phyloP scores from a whole-genome alignment of 1,140 invertebrate genomes.

The Eumaeus atala region DNA sequence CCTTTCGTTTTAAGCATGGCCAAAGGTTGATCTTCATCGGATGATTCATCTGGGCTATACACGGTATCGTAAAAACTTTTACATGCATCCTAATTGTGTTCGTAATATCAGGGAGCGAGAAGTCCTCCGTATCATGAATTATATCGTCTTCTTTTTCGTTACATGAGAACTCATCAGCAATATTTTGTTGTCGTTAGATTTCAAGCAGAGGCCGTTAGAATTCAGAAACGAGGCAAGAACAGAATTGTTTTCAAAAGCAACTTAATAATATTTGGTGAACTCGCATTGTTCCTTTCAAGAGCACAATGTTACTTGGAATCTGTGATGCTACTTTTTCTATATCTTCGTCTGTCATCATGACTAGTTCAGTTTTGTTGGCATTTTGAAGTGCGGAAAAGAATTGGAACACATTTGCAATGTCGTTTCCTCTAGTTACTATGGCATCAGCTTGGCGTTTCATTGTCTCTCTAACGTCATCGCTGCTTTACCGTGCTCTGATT shows the following conservation, averaged over 20 bases:
- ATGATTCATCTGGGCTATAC: slow-evolving; percentile 9
- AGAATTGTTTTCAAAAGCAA: slow-evolving; percentile 18
- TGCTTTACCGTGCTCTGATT: background rate
- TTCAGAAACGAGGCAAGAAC: slow-evolving; percentile 20
- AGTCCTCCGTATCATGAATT: slow-evolving; percentile 15
- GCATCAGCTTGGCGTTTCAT: slow-evolving; percentile 20
- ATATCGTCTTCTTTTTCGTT: slow-evolving; percentile 12
- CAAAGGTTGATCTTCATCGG: slow-evolving; percentile 14
- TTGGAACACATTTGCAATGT: slow-evolving; percentile 20
- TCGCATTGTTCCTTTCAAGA: too few species aligned
- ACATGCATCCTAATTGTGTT: slow-evolving; percentile 16
- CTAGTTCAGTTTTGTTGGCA: slow-evolving; percentile 15
- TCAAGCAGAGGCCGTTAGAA: slow-evolving; percentile 15
- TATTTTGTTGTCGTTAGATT: too few species aligned
- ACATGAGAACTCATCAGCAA: slow-evolving; percentile 7
- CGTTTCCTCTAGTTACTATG: slow-evolving; percentile 17
- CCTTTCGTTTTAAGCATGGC: slow-evolving; percentile 15
- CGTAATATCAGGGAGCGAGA: slow-evolving; percentile 16
- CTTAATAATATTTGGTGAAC: slow-evolving; percentile 22
- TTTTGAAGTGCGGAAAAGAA: slow-evolving; percentile 16
- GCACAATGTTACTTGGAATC: too few species aligned
- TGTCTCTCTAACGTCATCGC: slow-evolving; percentile 5
- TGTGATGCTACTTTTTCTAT: slow-evolving; percentile 15
- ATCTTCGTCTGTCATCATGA: slow-evolving; percentile 13
- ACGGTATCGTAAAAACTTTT: slow-evolving; percentile 13